These are phyloP conservation scores for Apaloderma vittatum DNA, from an alignment of 2,113 vertebrate species.

Conservation along the genomic window DNA sequence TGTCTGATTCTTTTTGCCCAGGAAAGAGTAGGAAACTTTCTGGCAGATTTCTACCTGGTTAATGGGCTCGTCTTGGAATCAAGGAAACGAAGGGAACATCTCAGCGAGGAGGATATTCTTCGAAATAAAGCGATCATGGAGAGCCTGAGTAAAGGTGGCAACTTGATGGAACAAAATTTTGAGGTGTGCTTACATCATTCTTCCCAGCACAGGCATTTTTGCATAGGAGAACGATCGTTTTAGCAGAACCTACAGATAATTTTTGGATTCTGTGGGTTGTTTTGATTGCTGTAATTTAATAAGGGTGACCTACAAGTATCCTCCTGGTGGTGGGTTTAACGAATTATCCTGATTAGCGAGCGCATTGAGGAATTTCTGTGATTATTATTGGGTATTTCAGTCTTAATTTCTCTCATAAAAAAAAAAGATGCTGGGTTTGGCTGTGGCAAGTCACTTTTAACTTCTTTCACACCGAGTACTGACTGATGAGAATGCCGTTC, in stretches of 20 bases:
- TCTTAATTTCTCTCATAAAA: constrained; percentile 8
- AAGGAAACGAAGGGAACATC: constrained; percentile 95
- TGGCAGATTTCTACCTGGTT: constrained; percentile 97
- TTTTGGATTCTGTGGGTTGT: not conserved
- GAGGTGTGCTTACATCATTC: constrained; percentile 81
- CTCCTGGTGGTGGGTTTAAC: not conserved
- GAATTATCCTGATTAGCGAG: constrained; percentile 6
- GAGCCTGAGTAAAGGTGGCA: constrained; percentile 98
- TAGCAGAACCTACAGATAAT: not conserved
- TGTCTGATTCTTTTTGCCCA: constrained; percentile 56
- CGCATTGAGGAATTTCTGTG: not conserved
- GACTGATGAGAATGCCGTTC: not conserved
- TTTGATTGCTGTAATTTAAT: not conserved
- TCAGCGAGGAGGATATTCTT: constrained; percentile 97
- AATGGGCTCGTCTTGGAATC: constrained; percentile 97
- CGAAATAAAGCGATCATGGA: constrained; percentile 99
- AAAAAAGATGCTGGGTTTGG: constrained; percentile 10
- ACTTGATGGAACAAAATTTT: constrained; percentile 94
- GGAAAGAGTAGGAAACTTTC: constrained; percentile 97
- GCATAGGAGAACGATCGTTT: not conserved
- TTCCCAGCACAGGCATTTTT: not conserved
- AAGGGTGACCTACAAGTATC: not conserved
- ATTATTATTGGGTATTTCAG: not conserved
- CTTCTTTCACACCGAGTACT: not conserved
- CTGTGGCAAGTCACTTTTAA: not conserved